A percentile compares a stretch with the other conserved stretches of the same genome.
phyloP scores from a whole-genome alignment of 2,113 vertebrate species.

The Cyphomyrus discorhynchus region DNA sequence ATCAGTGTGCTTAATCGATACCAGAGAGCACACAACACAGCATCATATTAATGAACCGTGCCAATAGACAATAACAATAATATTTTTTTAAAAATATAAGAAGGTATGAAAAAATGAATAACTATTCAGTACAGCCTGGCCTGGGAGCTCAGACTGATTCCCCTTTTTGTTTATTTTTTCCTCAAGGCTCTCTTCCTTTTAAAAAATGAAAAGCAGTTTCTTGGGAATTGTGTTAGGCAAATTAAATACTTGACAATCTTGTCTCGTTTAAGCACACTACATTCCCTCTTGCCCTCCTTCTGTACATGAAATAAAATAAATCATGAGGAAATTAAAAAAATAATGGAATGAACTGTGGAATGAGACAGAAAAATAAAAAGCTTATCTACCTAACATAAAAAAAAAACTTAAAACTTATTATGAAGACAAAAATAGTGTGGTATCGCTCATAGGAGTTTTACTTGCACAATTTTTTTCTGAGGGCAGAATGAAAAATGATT shows the following conservation, averaged over 20 bases:
- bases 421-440: not conserved
- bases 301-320: not conserved
- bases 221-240: not conserved
- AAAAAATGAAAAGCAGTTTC: not conserved
- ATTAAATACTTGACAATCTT: constrained; percentile 8
- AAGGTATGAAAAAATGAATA: not conserved
- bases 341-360: not conserved
- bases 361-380: not conserved
- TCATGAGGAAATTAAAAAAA: not conserved
- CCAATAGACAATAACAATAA: not conserved
- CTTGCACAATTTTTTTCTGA: no score
- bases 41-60: not conserved
- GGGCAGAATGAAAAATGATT: no score
- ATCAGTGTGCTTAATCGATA: not conserved
- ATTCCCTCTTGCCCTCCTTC: not conserved
- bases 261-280: not conserved
- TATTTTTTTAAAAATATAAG: not conserved
- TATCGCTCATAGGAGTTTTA: not conserved
- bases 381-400: not conserved
- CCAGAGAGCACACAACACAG: not conserved
- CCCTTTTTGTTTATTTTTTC: not conserved
- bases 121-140: not conserved
- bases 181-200: not conserved
- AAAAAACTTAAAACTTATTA: not conserved
- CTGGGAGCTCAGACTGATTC: not conserved